Base-by-base conservation (phyloP, 2,113 vertebrate genomes). In the Chloroceryle aenea region DNA sequence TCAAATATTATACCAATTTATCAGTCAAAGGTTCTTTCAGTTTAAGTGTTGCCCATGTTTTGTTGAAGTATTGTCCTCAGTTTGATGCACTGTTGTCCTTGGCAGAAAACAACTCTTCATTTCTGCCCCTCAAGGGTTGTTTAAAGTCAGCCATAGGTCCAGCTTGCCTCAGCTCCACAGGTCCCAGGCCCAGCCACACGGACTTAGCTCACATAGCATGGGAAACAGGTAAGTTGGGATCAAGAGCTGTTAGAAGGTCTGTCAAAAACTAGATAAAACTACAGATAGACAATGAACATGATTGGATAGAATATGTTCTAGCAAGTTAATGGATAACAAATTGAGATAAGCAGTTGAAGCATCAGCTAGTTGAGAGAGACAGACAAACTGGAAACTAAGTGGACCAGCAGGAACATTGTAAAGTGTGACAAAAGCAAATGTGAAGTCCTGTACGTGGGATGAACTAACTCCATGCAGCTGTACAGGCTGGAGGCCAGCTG, bases 281-380 rank as follows among this genome's bases (percentile, higher is more conserved):
- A 64, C 43, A 69, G 20, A 25, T 3, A 38, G 32, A 36, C 29
- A 63, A 12, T 3, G 11, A 40, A 17, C 14, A 40, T n/a, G 32
- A 19, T 1, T 45, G 12, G 17, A 34, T 23, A 81, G 64, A 38
- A 10, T 26, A 18, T 58, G 11, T 12, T 77, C 9, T 81, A 64
- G 7, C 38, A 78, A 55, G 43, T 61, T 73, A 59, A n/a, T 36
- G 18, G 58, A 36, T 32, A 62, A 63, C 11, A 59, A 53, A 48
- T 30, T 0, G 0, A 38, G 10, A 4, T 32, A 73, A 34, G 18
- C 13, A 38, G n/a, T 8, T 64, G 48, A 63, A 32, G 19, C 1
- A 3, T 26, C n/a, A 34, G 23, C 30, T 80, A 5, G 63, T 64
- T 69, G 53, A 53, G 23, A 73, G 58, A 62, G 19, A 38, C 11